Conservation (phyloP, 30 jellyfish, hydroid and myxozoan genomes). For the Turritopsis dohrnii region DNA sequence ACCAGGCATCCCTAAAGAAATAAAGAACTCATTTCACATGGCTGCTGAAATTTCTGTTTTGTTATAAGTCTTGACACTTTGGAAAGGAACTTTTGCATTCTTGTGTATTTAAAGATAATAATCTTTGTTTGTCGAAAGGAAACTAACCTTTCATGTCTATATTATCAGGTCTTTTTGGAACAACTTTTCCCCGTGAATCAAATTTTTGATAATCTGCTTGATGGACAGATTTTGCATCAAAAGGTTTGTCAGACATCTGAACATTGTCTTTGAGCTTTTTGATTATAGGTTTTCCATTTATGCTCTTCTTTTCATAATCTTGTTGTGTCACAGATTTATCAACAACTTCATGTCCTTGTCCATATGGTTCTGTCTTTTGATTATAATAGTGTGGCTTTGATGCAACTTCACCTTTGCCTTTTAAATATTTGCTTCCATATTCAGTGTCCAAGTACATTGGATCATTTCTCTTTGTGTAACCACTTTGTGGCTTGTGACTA, state of each 20-base stretch:
- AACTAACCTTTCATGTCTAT: constrained; percentile 1
- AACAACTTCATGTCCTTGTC: neutral
- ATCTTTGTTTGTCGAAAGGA: no score
- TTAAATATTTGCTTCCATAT: constrained; percentile 17
- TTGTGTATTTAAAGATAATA: no score
- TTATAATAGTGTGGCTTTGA: constrained; percentile 8
- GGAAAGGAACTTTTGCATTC: no score
- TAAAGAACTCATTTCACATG: neutral
- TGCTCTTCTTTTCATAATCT: neutral
- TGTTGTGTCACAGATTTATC: constrained; percentile 18
- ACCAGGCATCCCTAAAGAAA: constrained; percentile 10
- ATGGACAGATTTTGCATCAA: constrained; percentile 2
- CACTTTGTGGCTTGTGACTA: neutral
- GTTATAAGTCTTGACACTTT: no score
- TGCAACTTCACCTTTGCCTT: constrained; percentile 17
- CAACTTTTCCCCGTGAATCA: neutral
- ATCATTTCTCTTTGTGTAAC: constrained; percentile 1
- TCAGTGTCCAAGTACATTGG: constrained; percentile 22
- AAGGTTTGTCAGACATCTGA: neutral
- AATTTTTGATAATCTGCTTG: constrained; percentile 18
- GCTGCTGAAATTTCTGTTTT: no score
- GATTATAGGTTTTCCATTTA: neutral
- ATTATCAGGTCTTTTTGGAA: neutral
- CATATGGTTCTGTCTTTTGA: constrained; percentile 5
- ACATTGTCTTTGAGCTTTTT: neutral